Evolutionary conservation across 2,888 invertebrate species (phyloP).

Genomic region (Keiferia lycopersicella): DNA sequence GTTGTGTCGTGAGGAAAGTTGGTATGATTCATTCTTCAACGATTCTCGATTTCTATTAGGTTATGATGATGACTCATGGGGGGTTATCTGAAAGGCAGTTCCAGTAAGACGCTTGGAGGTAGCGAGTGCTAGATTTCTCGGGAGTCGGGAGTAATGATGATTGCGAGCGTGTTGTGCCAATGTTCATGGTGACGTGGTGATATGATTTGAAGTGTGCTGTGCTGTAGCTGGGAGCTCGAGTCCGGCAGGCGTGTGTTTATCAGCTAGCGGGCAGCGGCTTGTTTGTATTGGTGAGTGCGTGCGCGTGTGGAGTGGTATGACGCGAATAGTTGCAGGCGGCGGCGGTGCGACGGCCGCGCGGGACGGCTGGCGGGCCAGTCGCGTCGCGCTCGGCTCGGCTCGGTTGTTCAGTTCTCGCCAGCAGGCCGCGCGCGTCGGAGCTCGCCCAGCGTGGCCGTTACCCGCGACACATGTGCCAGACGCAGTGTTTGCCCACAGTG

Average conservation of each 20-base stretch:
- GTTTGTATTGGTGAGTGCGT: conserved; percentile 75
- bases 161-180: conserved; percentile 35
- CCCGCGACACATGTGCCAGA: conserved; percentile 44
- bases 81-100: conserved; percentile 14
- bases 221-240: conserved; percentile 46
- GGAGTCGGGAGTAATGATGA: conserved; percentile 32
- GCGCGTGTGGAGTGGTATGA: conserved; percentile 71
- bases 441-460: conserved; percentile 69
- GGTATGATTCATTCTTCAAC: conserved; percentile 8
- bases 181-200: conserved; percentile 33
- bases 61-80: not conserved
- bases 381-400: conserved; percentile 23
- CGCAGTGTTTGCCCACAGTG: conserved; percentile 47
- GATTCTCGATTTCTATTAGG: not conserved
- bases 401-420: conserved; percentile 59
- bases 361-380: conserved; percentile 36
- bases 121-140: not conserved
- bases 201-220: conserved; percentile 42
- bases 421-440: conserved; percentile 65
- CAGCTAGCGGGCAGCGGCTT: conserved; percentile 55
- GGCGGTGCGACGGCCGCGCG: conserved; percentile 49
- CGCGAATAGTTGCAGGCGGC: conserved; percentile 72
- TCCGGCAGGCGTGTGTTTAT: conserved; percentile 58
- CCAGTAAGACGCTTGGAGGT: conserved; percentile 4
- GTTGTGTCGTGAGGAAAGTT: not conserved